Evolutionary conservation across 2,888 invertebrate species (phyloP), one percentile per base, ranked within the genome.

Genomic region (Diaphora mendica): DNA sequence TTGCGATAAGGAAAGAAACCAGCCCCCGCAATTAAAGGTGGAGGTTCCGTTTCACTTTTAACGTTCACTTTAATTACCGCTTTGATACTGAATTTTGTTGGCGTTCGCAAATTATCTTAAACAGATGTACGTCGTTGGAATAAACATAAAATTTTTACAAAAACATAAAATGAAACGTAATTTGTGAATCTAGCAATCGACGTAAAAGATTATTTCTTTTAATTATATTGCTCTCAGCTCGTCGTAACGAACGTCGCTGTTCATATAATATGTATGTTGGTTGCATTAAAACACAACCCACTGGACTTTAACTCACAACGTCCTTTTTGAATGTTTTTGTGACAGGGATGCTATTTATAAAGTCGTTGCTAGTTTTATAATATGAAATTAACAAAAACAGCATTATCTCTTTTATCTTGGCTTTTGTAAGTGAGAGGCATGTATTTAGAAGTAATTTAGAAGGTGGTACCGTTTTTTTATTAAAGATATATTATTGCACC

Each of bases 1-100:
- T 90, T 91, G 87, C 85, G 92, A 93, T 93, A 92, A 91, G 91
- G 91, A 92, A 92, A 93, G 91, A 92, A 92, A 92, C 88, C 93
- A 91, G 91, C 85, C 87, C 85, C 86, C 85, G 87, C 91, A 93
- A 94, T 93, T 94, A 94, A 93, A 92, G 91, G 86, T 90, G 88
- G 87, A 88, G 89, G 87, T 89, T 90, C 89, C 88, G 84, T 86
- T 89, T 89, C 87, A 89, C 87, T 87, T 91, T 90, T 88, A 88
- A 88, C 87, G 86, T 85, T 83, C 85, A 82, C 81, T 90, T 90
- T 91, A 91, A 92, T 91, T 91, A 88, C 84, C 85, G 83, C 80
- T 89, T 88, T 90, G 87, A 88, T 87, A 86, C 81, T 82, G 79
- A 82, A 81, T 82, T 82, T 83, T 76, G 85, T 85, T 85, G 83